Percentiles rank a stretch among this genome's conserved stretches.
Conservation (phyloP, 1,140 invertebrate species). For the Liolophura sinensis region DNA sequence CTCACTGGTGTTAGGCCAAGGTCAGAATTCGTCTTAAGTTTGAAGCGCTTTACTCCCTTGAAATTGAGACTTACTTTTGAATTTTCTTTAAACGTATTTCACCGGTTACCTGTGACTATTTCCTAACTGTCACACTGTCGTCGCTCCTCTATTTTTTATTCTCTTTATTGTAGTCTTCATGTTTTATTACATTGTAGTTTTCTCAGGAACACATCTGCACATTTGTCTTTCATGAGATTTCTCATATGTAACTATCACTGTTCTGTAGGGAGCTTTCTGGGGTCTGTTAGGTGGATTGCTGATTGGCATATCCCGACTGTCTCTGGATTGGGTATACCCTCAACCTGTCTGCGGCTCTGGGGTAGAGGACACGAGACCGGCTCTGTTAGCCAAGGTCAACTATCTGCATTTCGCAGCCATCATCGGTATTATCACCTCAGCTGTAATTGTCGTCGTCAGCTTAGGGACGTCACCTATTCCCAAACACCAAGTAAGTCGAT, state of each 20-base stretch:
- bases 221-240: too few species aligned
- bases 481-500: constrained; percentile 23
- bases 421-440: constrained; percentile 34
- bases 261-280: constrained; percentile 63
- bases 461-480: constrained; percentile 38
- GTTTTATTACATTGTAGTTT: too few species aligned
- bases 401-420: constrained; percentile 53
- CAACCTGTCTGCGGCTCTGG: constrained; percentile 39
- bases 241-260: neutral
- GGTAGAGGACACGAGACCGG: constrained; percentile 32
- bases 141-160: too few species aligned
- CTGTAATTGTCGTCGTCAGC: constrained; percentile 42
- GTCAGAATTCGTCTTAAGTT: too few species aligned
- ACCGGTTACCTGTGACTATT: too few species aligned
- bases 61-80: too few species aligned
- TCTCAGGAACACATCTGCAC: too few species aligned
- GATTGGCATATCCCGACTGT: constrained; percentile 56
- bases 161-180: too few species aligned
- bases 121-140: too few species aligned
- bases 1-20: too few species aligned
- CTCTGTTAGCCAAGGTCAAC: constrained; percentile 40
- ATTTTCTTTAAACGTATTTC: too few species aligned
- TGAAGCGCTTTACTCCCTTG: too few species aligned
- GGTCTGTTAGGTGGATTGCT: constrained; percentile 61
- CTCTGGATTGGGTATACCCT: constrained; percentile 41